Percentiles rank a stretch among this genome's conserved stretches.
Evolutionary conservation across 64 coral and sea anemone genomes (phyloP).

Genomic region (Montipora sp.): DNA sequence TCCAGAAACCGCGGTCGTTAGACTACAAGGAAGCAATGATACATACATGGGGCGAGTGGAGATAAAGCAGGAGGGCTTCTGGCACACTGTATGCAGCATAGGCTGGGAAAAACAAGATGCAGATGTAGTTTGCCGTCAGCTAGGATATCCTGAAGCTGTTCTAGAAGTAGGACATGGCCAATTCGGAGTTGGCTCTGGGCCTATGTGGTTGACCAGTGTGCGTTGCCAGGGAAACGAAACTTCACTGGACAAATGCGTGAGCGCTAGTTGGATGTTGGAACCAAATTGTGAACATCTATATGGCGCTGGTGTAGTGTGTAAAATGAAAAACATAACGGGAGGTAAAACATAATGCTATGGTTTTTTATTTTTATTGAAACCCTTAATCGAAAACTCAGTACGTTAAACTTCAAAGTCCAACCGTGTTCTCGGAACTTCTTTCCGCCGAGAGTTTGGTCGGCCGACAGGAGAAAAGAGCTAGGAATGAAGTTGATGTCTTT

Average conservation of each 20-base stretch:
- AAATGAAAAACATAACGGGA: conserved; percentile 4
- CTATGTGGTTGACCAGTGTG: conserved; percentile 35
- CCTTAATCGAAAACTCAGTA: too few relatives aligned
- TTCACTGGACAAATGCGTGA: conserved; percentile 38
- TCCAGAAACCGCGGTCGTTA: conserved; percentile 12
- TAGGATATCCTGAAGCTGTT: conserved; percentile 25
- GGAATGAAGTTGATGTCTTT: too few relatives aligned
- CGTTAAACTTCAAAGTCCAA: too few relatives aligned
- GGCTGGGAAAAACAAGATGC: conserved; percentile 38
- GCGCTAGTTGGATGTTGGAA: conserved; percentile 22
- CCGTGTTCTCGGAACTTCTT: too few relatives aligned
- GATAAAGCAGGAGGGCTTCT: conserved; percentile 20
- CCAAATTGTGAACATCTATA: not conserved
- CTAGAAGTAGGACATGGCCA: conserved; percentile 19
- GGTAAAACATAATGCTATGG: not conserved
- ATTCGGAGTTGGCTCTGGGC: conserved; percentile 16
- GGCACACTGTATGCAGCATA: conserved; percentile 30
- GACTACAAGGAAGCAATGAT: not conserved
- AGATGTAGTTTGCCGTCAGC: conserved; percentile 55
- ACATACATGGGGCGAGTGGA: conserved; percentile 45
- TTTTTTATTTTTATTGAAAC: too few relatives aligned
- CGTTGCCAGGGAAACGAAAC: conserved; percentile 29
- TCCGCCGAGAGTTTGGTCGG: too few relatives aligned
- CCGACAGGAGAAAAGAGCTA: too few relatives aligned
- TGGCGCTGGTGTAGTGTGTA: conserved; percentile 13